Conservation (phyloP, 1,140 invertebrate species). For the Protaetia brevitarsis region DNA sequence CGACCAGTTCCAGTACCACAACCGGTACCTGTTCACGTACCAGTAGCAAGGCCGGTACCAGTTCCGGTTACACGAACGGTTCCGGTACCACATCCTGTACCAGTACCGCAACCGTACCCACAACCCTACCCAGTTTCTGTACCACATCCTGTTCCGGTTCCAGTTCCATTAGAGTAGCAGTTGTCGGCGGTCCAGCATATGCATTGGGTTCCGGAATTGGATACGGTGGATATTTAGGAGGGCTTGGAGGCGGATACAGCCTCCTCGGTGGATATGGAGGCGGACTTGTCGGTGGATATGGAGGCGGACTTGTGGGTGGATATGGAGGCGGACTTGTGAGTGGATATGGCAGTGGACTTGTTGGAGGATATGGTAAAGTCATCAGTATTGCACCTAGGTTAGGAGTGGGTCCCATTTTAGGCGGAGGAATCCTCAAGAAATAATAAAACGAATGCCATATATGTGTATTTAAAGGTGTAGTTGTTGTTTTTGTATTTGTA, state of each 20-base stretch:
- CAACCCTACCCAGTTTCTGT: conserved; percentile 26
- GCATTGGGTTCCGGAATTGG: conserved; percentile 17
- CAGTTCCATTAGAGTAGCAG: conserved; percentile 33
- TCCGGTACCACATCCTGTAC: conserved; percentile 36
- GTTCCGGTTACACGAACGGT: conserved; percentile 39
- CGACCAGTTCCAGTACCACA: conserved; percentile 42
- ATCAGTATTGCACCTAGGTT: too few species aligned
- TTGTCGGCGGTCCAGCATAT: conserved; percentile 31
- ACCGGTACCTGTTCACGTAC: conserved; percentile 29
- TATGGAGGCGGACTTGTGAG: conserved; percentile 23
- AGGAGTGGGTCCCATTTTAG: too few species aligned
- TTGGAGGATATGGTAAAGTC: too few species aligned
- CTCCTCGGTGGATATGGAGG: conserved; percentile 24
- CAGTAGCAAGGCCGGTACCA: conserved; percentile 32
- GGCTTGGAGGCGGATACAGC: not conserved
- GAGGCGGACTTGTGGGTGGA: conserved; percentile 10
- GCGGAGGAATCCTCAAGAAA: too few species aligned
- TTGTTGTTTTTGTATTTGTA: too few species aligned
- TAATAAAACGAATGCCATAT: too few species aligned
- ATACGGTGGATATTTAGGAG: not conserved
- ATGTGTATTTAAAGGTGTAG: too few species aligned
- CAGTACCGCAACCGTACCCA: conserved; percentile 34
- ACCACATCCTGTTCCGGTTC: conserved; percentile 29
- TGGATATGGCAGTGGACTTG: conserved; percentile 24
- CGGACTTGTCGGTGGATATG: conserved; percentile 18